These are phyloP conservation scores for Entomobrya proxima DNA, from an alignment of 2,888 invertebrate genomes.

Conservation along the genomic window DNA sequence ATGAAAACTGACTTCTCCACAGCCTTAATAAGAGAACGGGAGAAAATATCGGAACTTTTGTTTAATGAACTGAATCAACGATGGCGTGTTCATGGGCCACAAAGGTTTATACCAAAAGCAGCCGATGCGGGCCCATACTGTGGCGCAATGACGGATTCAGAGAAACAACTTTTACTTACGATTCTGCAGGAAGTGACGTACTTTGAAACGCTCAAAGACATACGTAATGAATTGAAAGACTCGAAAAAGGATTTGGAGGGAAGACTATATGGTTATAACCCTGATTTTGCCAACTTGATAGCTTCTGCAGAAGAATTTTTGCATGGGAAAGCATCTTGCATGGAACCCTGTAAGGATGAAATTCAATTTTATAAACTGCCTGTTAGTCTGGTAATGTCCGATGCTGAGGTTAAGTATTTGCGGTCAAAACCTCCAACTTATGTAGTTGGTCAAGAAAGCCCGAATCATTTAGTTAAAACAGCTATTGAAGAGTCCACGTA, in stretches of 20 bases:
- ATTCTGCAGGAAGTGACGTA: constrained; percentile 49
- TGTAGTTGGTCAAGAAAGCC: constrained; percentile 35
- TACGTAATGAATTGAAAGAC: constrained; percentile 56
- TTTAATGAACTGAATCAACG: constrained; percentile 53
- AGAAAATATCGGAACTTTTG: constrained; percentile 46
- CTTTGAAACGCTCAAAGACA: constrained; percentile 57
- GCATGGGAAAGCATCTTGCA: constrained; percentile 55
- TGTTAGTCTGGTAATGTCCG: constrained; percentile 34
- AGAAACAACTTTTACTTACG: constrained; percentile 49
- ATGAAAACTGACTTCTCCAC: neutral
- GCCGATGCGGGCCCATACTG: constrained; percentile 48
- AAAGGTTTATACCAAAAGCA: constrained; percentile 17
- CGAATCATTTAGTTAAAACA: constrained; percentile 6
- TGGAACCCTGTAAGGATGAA: constrained; percentile 53
- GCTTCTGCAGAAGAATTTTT: constrained; percentile 57
- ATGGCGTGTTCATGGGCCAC: constrained; percentile 51
- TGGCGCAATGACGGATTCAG: constrained; percentile 11
- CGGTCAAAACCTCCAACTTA: constrained; percentile 30
- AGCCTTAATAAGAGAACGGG: neutral
- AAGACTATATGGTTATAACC: constrained; percentile 52
- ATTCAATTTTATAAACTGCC: constrained; percentile 57
- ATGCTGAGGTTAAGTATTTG: constrained; percentile 48
- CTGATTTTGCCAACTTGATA: constrained; percentile 51
- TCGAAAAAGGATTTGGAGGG: constrained; percentile 59
- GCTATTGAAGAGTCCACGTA: constrained; percentile 64